phyloP scores from a whole-genome alignment of 1,140 invertebrate genomes.

The Gonatopus flavifemur region DNA sequence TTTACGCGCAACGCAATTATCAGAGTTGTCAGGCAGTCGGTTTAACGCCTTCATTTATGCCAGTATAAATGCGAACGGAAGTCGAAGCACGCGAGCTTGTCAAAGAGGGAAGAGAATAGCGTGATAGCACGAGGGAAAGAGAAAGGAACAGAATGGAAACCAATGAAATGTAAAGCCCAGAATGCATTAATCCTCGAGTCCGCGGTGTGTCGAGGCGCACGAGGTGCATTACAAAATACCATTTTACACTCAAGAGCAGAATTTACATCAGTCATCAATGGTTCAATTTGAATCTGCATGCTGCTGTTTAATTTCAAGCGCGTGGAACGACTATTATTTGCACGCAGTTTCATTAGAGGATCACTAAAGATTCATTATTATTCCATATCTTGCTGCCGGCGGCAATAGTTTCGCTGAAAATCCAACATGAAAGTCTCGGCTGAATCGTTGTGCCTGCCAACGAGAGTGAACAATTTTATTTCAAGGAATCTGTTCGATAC shows the following conservation, averaged over 20 bases:
- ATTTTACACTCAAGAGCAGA: conserved; percentile 36
- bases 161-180: conserved; percentile 36
- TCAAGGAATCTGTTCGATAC: no score
- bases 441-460: no score
- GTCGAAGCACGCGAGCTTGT: conserved; percentile 24
- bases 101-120: no score
- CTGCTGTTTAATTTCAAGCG: conserved; percentile 19
- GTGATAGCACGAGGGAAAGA: conserved; percentile 3
- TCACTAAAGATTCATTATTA: no score
- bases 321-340: no score
- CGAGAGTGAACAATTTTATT: no score
- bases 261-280: conserved; percentile 14
- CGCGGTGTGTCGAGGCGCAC: conserved; percentile 9
- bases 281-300: conserved; percentile 23
- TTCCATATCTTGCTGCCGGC: no score
- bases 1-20: conserved; percentile 54
- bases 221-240: conserved; percentile 46
- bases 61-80: conserved; percentile 43
- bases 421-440: no score
- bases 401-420: no score
- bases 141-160: conserved; percentile 5
- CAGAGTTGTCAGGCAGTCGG: conserved; percentile 54
- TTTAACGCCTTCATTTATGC: conserved; percentile 51
- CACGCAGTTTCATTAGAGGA: no score
- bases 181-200: conserved; percentile 30